Conservation (phyloP, 2,113 vertebrate genomes). For the Eolophus roseicapilla region DNA sequence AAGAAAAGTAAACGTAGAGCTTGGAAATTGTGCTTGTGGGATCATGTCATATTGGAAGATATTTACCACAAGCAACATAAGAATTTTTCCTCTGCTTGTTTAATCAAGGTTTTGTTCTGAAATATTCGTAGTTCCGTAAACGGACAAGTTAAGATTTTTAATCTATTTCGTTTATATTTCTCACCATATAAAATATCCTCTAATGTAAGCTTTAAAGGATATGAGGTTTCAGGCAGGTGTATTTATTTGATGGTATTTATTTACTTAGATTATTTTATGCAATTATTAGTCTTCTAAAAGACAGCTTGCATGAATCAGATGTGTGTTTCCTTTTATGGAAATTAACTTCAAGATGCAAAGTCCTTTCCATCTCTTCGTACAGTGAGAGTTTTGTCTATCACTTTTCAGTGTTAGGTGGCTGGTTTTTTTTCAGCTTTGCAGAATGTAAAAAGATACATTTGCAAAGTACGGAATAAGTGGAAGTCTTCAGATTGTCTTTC, state of each 20-base stretch:
- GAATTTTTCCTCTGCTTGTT: conserved; percentile 46
- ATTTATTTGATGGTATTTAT: background rate
- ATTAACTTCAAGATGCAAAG: background rate
- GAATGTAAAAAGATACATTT: background rate
- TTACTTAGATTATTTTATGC: background rate
- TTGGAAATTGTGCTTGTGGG: conserved; percentile 18
- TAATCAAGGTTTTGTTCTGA: conserved; percentile 41
- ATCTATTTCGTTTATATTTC: background rate
- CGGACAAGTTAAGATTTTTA: conserved; percentile 7
- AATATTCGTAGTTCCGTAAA: conserved; percentile 14
- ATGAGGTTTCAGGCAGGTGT: background rate
- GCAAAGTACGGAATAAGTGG: background rate
- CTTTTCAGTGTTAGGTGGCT: background rate
- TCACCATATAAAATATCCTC: background rate
- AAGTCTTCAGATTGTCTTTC: background rate
- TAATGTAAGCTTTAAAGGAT: background rate
- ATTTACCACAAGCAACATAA: conserved; percentile 2
- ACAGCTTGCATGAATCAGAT: background rate
- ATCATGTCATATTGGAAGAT: background rate
- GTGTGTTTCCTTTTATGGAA: background rate
- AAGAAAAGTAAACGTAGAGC: conserved; percentile 47
- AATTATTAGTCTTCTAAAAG: background rate
- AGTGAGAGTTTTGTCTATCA: background rate
- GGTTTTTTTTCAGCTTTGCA: background rate
- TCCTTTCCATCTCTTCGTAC: background rate